These are phyloP conservation scores for Hyalella azteca DNA, from an alignment of 2,888 invertebrate genomes.

Conservation along the genomic window DNA sequence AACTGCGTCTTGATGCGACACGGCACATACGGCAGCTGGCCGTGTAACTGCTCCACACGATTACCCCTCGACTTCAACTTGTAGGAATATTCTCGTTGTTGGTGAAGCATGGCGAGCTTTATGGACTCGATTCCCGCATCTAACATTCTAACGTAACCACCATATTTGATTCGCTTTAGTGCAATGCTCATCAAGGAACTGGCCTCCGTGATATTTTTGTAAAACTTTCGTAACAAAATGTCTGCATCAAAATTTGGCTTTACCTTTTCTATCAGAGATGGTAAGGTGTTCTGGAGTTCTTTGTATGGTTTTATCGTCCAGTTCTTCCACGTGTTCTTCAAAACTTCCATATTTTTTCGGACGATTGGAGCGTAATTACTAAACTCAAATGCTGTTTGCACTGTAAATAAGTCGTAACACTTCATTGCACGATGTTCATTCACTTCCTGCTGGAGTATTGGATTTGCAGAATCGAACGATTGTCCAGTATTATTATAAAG, in stretches of 20 bases:
- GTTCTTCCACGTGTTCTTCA: too few relatives aligned
- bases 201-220: not conserved
- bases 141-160: not conserved
- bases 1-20: not conserved
- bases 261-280: not conserved
- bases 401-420: too few relatives aligned
- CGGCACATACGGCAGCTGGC: conserved; percentile 16
- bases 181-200: not conserved
- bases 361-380: too few relatives aligned
- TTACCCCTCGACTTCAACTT: not conserved
- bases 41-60: conserved; percentile 15
- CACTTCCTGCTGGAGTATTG: too few relatives aligned
- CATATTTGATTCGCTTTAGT: not conserved
- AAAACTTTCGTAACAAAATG: not conserved
- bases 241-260: not conserved
- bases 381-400: too few relatives aligned
- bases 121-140: not conserved
- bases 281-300: not conserved
- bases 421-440: too few relatives aligned
- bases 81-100: not conserved
- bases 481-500: too few relatives aligned
- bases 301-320: not conserved
- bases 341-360: too few relatives aligned
- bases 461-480: too few relatives aligned
- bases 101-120: conserved; percentile 1